Evolutionary conservation across 2,113 vertebrate genomes (phyloP), one percentile per base, ranked within the genome.

Genomic region (Melanostigma gelatinosum): DNA sequence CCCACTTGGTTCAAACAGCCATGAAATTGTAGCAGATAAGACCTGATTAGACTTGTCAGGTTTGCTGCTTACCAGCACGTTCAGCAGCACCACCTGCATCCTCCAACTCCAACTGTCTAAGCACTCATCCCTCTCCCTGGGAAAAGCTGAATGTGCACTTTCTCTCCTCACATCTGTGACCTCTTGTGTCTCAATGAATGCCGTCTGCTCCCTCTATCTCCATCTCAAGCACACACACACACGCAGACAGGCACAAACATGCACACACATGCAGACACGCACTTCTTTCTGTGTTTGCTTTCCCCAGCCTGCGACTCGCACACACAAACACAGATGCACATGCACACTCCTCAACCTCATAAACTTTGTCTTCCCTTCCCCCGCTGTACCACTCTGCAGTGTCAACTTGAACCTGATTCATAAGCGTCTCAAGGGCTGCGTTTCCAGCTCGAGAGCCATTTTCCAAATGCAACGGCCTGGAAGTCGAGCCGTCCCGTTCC

Each of bases 1-100:
- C 92, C 93, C 93, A 95, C 94, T 95, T 94, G 93, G 74, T 94
- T 93, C 93, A 94, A 95, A 95, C 93, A 93, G 87, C 92, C 94
- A 93, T 95, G 94, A 95, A 94, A 93, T 92, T 92, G 92, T 85
- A 83, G 85, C 83, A 78, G 84, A 95, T 95, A 93, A 95, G 93
- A 83, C 93, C 91, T 93, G 94, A 93, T 92, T 88, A 87, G 93
- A 94, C 94, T 88, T 85, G 93, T 92, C 90, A 79, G 69, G 74
- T 84, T 85, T 80, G 77, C 73, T 88, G 85, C 87, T 89, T 20
- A 72, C 60, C 65, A 15, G 83, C 90, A 89, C 81, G 67, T 87
- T 90, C 85, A 63, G 77, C 76, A 36, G 62, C 82, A 72, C 75
- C 88, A 84, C 88, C 87, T 90, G 92, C 84, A 87, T 89, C 85